phyloP scores from a whole-genome alignment of 2,888 invertebrate genomes.

The Sphinx pinastri region DNA sequence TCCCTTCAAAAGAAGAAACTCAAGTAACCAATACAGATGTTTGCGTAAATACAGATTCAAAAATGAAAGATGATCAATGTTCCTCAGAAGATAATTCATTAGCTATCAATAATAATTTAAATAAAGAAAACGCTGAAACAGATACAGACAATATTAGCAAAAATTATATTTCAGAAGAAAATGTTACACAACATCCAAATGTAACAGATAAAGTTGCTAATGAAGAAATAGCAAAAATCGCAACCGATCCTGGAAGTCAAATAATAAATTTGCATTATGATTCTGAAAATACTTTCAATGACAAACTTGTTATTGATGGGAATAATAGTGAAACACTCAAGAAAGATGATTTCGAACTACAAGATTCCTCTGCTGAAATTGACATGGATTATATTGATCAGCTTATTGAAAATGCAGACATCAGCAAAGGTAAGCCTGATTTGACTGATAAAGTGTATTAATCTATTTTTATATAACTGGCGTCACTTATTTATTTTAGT shows the following conservation, averaged over 20 bases:
- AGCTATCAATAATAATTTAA: background rate
- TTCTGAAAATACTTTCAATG: slow-evolving; percentile 43
- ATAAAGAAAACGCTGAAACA: background rate
- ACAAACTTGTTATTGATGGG: background rate
- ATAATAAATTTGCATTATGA: slow-evolving; percentile 54
- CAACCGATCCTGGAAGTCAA: slow-evolving; percentile 50
- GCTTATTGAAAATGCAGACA: slow-evolving; percentile 68
- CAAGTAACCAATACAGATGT: background rate
- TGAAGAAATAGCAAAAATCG: background rate
- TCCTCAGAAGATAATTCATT: background rate
- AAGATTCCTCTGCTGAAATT: slow-evolving; percentile 63
- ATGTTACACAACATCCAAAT: background rate
- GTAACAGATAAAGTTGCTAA: background rate
- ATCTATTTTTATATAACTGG: background rate
- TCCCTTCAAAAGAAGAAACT: background rate
- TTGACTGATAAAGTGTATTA: background rate
- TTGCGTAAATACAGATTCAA: background rate
- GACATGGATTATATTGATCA: slow-evolving; percentile 69
- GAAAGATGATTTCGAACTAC: slow-evolving; percentile 32
- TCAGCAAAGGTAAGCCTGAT: slow-evolving; percentile 51
- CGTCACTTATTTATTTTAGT: background rate
- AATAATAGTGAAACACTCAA: slow-evolving; percentile 2
- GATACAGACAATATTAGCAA: background rate
- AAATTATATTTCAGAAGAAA: background rate
- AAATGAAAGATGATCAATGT: background rate